A percentile compares a stretch with the other conserved stretches of the same genome.
Evolutionary conservation across 2,113 vertebrate species (phyloP).

Genomic region (Dolichotis patagonum): DNA sequence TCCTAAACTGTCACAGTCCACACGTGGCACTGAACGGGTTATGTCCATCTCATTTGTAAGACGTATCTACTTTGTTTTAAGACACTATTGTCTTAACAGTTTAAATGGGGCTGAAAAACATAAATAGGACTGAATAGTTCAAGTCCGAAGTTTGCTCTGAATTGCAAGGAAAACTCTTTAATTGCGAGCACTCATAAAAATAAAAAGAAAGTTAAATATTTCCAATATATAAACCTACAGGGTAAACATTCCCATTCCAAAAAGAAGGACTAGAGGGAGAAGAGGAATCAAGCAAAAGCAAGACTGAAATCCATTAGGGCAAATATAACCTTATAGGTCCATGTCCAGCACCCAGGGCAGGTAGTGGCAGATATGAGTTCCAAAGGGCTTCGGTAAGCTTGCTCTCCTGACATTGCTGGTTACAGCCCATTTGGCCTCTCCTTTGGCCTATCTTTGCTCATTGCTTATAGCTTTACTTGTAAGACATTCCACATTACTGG

Average conservation of each 20-base stretch:
- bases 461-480: too few relatives aligned
- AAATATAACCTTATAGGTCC: not conserved
- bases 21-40: not conserved
- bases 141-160: not conserved
- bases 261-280: not conserved
- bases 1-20: not conserved
- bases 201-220: not conserved
- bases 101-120: not conserved
- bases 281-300: not conserved
- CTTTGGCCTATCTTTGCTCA: too few relatives aligned
- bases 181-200: not conserved
- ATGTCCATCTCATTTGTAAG: not conserved
- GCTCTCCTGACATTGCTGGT: too few relatives aligned
- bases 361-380: not conserved
- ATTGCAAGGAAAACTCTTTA: not conserved
- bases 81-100: not conserved
- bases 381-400: not conserved
- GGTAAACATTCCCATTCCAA: not conserved
- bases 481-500: too few relatives aligned
- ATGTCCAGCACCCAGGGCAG: not conserved
- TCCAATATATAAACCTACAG: too few relatives aligned
- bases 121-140: not conserved
- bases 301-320: not conserved
- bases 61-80: not conserved
- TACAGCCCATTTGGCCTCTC: too few relatives aligned